phyloP scores from a whole-genome alignment of 2,113 vertebrate species.

The Oostethus manadensis region DNA sequence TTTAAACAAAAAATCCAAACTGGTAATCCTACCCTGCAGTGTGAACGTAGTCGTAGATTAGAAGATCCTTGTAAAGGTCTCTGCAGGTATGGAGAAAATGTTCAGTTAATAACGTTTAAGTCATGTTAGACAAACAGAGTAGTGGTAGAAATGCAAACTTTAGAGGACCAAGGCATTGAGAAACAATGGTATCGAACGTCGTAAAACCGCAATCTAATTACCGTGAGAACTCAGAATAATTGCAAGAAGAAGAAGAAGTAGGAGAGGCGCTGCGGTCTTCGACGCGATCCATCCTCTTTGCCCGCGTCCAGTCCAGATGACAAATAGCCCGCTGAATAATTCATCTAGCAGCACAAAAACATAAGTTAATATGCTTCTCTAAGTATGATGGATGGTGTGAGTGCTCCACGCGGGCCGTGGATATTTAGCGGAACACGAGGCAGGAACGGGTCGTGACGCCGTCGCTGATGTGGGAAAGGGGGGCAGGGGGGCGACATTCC shows the following conservation, averaged over 20 bases:
- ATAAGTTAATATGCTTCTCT: conserved; percentile 45
- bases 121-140: too few species aligned
- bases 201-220: conserved; percentile 58
- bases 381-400: conserved; percentile 51
- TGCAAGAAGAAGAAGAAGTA: conserved; percentile 20
- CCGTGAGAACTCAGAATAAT: conserved; percentile 41
- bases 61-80: too few species aligned
- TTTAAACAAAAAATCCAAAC: too few species aligned
- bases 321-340: conserved; percentile 51
- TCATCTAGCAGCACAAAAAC: conserved; percentile 48
- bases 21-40: too few species aligned
- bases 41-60: too few species aligned
- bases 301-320: conserved; percentile 35
- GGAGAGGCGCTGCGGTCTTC: neutral
- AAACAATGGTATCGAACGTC: conserved; percentile 29
- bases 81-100: too few species aligned
- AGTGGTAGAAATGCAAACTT: too few species aligned
- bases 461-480: neutral
- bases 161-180: too few species aligned
- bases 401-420: conserved; percentile 9
- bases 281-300: conserved; percentile 30
- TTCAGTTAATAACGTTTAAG: too few species aligned
- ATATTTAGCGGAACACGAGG: conserved; percentile 37
- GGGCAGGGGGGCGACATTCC: conserved; percentile 7
- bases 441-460: conserved; percentile 17